phyloP scores from a whole-genome alignment of 2,113 vertebrate genomes.

The Alectura lathami region DNA sequence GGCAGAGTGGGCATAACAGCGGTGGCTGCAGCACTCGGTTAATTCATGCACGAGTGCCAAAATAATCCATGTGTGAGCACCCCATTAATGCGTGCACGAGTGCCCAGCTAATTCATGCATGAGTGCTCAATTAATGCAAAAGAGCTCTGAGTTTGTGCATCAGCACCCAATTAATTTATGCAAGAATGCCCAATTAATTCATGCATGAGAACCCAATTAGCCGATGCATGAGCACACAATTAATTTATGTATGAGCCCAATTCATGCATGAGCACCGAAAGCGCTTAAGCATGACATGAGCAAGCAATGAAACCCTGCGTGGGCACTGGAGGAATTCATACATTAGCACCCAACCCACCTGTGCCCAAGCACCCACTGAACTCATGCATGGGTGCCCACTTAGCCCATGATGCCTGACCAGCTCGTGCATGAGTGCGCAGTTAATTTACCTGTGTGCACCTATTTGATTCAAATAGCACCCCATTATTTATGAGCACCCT shows the following conservation, averaged over 20 bases:
- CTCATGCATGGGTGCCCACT: background rate
- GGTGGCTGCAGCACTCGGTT: background rate
- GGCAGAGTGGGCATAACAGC: background rate
- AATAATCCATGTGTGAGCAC: background rate
- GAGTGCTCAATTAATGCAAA: background rate
- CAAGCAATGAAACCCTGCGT: background rate
- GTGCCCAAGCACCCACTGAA: background rate
- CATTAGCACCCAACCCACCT: fast-evolving
- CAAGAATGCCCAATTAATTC: background rate
- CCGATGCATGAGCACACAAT: background rate
- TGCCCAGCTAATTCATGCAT: background rate
- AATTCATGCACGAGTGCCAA: background rate
- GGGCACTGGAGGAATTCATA: background rate
- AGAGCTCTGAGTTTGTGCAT: background rate
- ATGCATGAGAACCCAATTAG: background rate
- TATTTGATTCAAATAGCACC: background rate
- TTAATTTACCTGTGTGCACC: background rate
- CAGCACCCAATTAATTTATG: background rate
- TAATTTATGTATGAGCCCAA: background rate
- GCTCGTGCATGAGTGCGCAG: no score
- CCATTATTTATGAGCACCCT: background rate
- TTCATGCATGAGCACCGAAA: background rate
- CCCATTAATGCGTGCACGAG: background rate
- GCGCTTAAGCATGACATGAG: background rate
- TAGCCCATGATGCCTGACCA: no score